Percentiles rank a stretch among this genome's conserved stretches.
phyloP scores from a whole-genome alignment of 2,888 invertebrate genomes.

The Tenthredo scrophulariae region DNA sequence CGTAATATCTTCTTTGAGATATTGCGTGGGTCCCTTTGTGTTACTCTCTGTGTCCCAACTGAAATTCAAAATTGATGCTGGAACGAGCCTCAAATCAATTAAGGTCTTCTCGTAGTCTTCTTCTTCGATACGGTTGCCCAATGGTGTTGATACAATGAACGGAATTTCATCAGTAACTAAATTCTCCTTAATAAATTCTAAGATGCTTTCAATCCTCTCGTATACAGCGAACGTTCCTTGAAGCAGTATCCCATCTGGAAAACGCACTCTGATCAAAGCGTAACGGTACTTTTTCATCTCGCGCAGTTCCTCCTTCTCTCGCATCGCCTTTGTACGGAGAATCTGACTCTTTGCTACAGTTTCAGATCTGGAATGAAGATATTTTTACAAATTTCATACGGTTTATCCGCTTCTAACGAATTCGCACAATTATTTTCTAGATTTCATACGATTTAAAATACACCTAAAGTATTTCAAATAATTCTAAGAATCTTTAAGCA shows the following conservation, averaged over 20 bases:
- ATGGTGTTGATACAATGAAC: constrained; percentile 85
- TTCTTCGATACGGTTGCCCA: constrained; percentile 82
- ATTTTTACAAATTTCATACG: not conserved
- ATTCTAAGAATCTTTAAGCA: constrained; percentile 12
- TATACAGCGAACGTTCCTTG: constrained; percentile 94
- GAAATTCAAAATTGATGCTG: constrained; percentile 90
- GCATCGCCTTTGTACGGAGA: constrained; percentile 96
- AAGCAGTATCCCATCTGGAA: constrained; percentile 92
- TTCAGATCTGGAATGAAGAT: constrained; percentile 81
- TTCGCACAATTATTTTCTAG: not conserved
- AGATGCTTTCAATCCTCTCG: constrained; percentile 87
- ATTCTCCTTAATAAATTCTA: constrained; percentile 90
- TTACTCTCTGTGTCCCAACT: constrained; percentile 82
- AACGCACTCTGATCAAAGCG: constrained; percentile 90
- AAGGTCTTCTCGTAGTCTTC: constrained; percentile 86
- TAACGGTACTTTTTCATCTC: constrained; percentile 92
- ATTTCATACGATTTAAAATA: not conserved
- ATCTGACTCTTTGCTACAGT: constrained; percentile 90
- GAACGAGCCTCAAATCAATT: constrained; percentile 89
- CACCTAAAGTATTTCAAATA: not conserved
- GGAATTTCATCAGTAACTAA: constrained; percentile 85
- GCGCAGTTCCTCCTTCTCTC: constrained; percentile 92
- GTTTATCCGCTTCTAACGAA: not conserved
- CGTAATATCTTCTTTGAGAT: constrained; percentile 89
- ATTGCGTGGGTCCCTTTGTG: constrained; percentile 81